Conservation (phyloP, 2,888 invertebrate species). For the Lingula anatina region DNA sequence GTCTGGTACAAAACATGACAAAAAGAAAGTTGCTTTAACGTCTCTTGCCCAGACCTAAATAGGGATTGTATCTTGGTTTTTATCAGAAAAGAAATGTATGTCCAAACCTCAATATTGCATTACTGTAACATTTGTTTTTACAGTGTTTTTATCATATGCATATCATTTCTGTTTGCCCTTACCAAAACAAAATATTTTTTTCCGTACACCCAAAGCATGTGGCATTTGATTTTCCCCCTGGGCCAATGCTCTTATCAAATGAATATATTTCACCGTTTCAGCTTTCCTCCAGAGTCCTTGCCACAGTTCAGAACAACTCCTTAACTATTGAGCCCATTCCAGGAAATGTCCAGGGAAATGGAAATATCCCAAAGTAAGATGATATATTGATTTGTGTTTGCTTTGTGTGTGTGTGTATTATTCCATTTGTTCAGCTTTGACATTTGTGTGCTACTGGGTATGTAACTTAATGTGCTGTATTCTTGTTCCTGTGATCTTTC, state of each 20-base stretch:
- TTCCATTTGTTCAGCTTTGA: background rate
- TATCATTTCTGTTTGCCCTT: too few species aligned
- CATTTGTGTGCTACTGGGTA: background rate
- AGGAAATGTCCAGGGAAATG: constrained; percentile 56
- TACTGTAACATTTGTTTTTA: too few species aligned
- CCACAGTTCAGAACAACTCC: constrained; percentile 65
- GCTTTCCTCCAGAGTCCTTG: constrained; percentile 60
- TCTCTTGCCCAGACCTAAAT: too few species aligned
- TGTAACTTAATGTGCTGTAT: background rate
- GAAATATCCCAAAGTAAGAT: constrained; percentile 63
- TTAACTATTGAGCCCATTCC: constrained; percentile 68
- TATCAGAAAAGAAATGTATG: too few species aligned
- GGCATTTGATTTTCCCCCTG: background rate
- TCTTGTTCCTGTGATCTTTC: background rate
- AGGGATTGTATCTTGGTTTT: too few species aligned
- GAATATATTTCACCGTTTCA: constrained; percentile 21
- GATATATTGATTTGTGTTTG: too few species aligned
- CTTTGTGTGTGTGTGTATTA: background rate
- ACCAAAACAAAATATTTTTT: too few species aligned
- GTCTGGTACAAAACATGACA: too few species aligned
- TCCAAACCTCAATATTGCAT: too few species aligned
- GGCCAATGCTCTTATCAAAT: constrained; percentile 1
- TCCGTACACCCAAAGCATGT: background rate
- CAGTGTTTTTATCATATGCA: too few species aligned
- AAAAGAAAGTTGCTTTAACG: too few species aligned